Evolutionary conservation across 2,797 vertebrate species (phyloP).

Genomic region (Acanthurus lineatus): DNA sequence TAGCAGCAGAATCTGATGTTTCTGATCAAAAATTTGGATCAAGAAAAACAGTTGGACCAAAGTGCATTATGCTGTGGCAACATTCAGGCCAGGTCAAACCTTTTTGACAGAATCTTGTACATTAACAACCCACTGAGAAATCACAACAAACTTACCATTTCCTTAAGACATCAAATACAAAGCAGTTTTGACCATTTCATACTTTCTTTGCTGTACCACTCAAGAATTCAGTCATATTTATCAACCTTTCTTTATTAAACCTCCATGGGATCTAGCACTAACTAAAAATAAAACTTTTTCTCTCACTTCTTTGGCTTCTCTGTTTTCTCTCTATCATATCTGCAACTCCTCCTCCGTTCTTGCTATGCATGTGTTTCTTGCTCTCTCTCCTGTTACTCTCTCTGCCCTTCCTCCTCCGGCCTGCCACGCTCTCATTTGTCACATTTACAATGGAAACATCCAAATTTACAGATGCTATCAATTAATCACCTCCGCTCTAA

Average conservation of each 20-base stretch:
- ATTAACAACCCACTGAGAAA: background rate
- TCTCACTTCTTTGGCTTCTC: conserved; percentile 18
- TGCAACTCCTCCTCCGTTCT: conserved; percentile 18
- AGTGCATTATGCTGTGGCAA: background rate
- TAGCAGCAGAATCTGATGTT: no score
- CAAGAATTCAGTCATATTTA: conserved; percentile 39
- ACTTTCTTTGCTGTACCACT: conserved; percentile 27
- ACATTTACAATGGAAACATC: conserved; percentile 88
- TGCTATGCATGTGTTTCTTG: conserved; percentile 27
- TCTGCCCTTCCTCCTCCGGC: conserved; percentile 74
- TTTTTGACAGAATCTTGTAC: background rate
- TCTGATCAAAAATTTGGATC: no score
- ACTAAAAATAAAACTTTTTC: conserved; percentile 46
- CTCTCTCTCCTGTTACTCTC: conserved; percentile 35
- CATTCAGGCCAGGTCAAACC: background rate
- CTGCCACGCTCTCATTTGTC: conserved; percentile 83
- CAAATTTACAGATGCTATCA: conserved; percentile 89
- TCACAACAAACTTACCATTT: conserved; percentile 1
- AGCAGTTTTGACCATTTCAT: background rate
- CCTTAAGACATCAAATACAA: background rate
- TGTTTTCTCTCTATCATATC: conserved; percentile 9
- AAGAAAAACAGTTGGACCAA: background rate
- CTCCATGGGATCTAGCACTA: conserved; percentile 13
- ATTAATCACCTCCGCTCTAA: conserved; percentile 88
- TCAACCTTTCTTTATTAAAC: conserved; percentile 17